These are phyloP conservation scores for Dorcus hopei DNA, from an alignment of 2,888 invertebrate genomes.

Conservation along the genomic window DNA sequence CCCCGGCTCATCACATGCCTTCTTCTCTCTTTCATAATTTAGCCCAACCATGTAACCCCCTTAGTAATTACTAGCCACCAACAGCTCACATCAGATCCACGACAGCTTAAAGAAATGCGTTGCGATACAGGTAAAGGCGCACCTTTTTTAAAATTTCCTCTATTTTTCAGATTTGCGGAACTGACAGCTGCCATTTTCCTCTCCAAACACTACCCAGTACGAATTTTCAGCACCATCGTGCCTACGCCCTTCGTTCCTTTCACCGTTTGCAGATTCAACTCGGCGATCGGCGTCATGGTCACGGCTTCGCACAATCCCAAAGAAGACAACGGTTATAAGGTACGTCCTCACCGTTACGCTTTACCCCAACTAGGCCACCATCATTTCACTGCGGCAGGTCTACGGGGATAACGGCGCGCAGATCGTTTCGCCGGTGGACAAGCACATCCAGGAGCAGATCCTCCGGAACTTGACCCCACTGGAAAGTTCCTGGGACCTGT, in stretches of 20 bases:
- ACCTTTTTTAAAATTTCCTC: too few species aligned
- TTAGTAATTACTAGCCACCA: too few species aligned
- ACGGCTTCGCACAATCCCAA: conserved; percentile 98
- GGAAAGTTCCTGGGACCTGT: conserved; percentile 74
- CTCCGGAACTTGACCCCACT: conserved; percentile 73
- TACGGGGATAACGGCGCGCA: conserved; percentile 95
- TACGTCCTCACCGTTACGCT: conserved; percentile 20
- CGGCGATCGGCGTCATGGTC: conserved; percentile 94
- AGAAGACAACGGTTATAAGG: conserved; percentile 95
- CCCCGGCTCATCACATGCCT: too few species aligned
- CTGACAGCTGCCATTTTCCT: conserved; percentile 83
- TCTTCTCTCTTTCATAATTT: too few species aligned
- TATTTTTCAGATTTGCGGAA: conserved; percentile 74
- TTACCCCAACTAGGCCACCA: neutral
- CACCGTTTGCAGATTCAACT: conserved; percentile 68
- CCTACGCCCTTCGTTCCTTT: conserved; percentile 96
- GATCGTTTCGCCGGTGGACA: conserved; percentile 90
- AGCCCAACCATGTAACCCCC: too few species aligned
- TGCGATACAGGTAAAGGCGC: too few species aligned
- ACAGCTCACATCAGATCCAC: too few species aligned
- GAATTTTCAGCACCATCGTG: conserved; percentile 73
- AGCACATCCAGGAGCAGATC: conserved; percentile 77
- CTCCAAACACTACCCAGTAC: conserved; percentile 57
- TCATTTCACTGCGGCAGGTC: conserved; percentile 51
- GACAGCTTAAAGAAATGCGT: too few species aligned